These are phyloP conservation scores for Ptilorrhoa leucosticta DNA, from an alignment of 2,113 vertebrate genomes.

Conservation along the genomic window DNA sequence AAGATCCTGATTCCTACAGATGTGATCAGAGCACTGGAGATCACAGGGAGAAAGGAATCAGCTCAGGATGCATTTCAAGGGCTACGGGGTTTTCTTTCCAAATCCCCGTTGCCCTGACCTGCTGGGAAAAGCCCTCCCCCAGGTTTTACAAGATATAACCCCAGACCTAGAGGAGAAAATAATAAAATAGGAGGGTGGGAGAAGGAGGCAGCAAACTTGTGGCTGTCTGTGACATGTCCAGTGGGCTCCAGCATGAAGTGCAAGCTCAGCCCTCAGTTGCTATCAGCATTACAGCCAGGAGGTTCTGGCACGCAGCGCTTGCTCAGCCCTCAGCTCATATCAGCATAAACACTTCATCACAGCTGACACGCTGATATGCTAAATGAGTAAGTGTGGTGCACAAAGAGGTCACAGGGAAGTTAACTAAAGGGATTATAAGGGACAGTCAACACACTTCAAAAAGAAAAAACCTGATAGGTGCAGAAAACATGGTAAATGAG, in stretches of 20 bases:
- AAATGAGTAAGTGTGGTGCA: conserved; percentile 45
- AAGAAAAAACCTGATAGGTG: conserved; percentile 36
- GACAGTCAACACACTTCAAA: conserved; percentile 51
- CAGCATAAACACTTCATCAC: conserved; percentile 69
- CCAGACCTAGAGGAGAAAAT: not conserved
- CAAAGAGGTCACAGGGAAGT: conserved; percentile 63
- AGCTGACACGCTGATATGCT: conserved; percentile 59
- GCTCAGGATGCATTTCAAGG: not conserved
- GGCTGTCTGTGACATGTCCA: conserved; percentile 12
- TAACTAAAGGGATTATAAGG: conserved; percentile 64
- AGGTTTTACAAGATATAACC: not conserved
- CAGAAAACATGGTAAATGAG: conserved; percentile 4
- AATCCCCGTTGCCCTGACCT: not conserved
- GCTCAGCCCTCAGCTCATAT: conserved; percentile 61
- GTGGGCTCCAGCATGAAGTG: conserved; percentile 39
- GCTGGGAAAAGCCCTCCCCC: not conserved
- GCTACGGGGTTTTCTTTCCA: not conserved
- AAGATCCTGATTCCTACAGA: not conserved
- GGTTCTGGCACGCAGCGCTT: conserved; percentile 45
- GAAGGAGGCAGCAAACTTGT: not conserved
- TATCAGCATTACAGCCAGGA: conserved; percentile 31
- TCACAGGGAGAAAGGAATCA: not conserved
- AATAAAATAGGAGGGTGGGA: not conserved
- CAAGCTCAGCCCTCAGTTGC: conserved; percentile 45
- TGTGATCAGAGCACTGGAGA: not conserved